Base-by-base conservation (phyloP, 2,113 vertebrate species). In the Oreochromis aureus region DNA sequence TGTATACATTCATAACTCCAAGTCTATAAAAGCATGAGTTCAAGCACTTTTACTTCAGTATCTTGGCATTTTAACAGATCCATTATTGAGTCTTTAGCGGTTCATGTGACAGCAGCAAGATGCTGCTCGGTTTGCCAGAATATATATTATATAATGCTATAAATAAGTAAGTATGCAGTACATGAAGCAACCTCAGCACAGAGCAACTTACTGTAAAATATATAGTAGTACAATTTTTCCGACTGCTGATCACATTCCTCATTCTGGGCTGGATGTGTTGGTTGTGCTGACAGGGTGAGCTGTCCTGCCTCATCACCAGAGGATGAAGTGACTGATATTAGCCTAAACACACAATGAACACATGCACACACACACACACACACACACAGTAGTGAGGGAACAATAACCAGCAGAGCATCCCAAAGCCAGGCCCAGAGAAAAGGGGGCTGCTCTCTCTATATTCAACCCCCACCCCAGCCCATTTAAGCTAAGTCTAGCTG, bases 251-350 rank as follows among this genome's bases (percentile, higher is more conserved):
- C 80, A 83, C 84, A 89, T 89, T 92, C 86, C 81, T 87, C 78
- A 73, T 86, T 90, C 86, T 63, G 82, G 59, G 82, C 82, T 87
- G 83, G 53, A 87, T 83, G 88, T 91, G 88, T 84, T 89, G 87
- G 87, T 86, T 89, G 81, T 92, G 92, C 93, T 93, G 92, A 92
- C 92, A 76, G 84, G 51, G 90, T 86, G 84, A 93, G 89, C 88
- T 90, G 88, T 94, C 87, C 84, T 84, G 91, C 85, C 88, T 87
- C 90, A 89, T 93, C 89, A 91, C 90, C 82, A 51, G 30, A 41
- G 87, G 87, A 93, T 93, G 80, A 86, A 91, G 78, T 89, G 91
- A 94, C 89, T 90, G 89, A 93, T 91, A 92, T 92, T 91, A 93
- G 87, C 86, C 89, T 88, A 71, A 91, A 90, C 91, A 86, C 90